phyloP scores from a whole-genome alignment of 2,113 vertebrate genomes.

The Ginglymostoma cirratum region DNA sequence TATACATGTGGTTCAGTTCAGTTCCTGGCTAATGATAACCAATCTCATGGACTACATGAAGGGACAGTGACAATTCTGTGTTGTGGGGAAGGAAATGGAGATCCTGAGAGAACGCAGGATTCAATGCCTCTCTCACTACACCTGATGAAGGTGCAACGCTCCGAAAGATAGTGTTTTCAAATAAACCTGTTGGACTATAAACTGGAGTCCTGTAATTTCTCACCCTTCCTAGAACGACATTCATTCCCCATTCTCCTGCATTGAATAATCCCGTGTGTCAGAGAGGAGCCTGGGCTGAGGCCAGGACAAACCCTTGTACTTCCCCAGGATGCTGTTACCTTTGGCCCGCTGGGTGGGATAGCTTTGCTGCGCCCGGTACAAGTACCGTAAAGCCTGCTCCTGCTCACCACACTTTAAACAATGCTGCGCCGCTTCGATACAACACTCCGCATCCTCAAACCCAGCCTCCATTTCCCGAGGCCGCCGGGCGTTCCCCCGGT shows the following conservation, averaged over 20 bases:
- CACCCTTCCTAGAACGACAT: not conserved
- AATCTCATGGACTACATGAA: too few species aligned
- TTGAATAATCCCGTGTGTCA: not conserved
- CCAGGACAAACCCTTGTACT: too few species aligned
- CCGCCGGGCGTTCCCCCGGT: not conserved
- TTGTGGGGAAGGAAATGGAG: too few species aligned
- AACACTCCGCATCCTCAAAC: slow-evolving; percentile 61
- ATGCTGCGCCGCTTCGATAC: slow-evolving; percentile 65
- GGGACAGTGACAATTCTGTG: too few species aligned
- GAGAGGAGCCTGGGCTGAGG: not conserved
- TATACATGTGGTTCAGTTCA: not conserved
- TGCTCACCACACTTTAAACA: slow-evolving; percentile 62
- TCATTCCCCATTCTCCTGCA: not conserved
- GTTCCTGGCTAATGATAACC: not conserved
- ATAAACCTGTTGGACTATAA: too few species aligned
- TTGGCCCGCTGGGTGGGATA: slow-evolving; percentile 62
- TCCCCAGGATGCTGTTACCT: slow-evolving; percentile 50
- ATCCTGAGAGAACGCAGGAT: too few species aligned
- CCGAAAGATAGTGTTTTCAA: too few species aligned
- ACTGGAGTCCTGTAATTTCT: too few species aligned
- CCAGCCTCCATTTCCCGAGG: slow-evolving; percentile 15
- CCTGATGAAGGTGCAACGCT: too few species aligned
- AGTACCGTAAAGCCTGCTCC: slow-evolving; percentile 60
- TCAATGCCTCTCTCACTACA: too few species aligned
- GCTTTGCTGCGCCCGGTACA: slow-evolving; percentile 62